Evolutionary conservation across 2,797 vertebrate species (phyloP).

Genomic region (Thamnophis elegans): DNA sequence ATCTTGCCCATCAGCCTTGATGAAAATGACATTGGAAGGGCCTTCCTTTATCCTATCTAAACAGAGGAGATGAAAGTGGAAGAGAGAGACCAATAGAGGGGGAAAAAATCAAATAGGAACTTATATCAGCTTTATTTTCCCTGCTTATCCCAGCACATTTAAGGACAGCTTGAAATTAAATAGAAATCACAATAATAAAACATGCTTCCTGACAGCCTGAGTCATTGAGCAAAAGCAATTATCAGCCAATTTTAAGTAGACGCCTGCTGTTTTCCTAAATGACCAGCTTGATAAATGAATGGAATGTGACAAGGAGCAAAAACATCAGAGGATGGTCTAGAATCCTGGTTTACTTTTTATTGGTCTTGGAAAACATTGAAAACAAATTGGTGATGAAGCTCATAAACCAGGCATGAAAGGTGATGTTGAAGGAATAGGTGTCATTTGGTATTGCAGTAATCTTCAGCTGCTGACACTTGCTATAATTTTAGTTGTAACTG

Average conservation of each 20-base stretch:
- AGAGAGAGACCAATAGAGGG: fast-evolving
- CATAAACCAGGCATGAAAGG: neutral
- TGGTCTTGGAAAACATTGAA: constrained; percentile 27
- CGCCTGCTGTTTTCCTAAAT: constrained; percentile 55
- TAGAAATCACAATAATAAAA: constrained; percentile 40
- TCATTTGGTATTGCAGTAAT: neutral
- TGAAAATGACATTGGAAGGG: constrained; percentile 31
- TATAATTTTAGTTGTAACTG: neutral
- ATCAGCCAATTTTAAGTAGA: constrained; percentile 49
- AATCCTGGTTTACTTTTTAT: constrained; percentile 34
- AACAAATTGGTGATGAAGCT: neutral
- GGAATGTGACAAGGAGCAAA: constrained; percentile 21
- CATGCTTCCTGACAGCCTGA: constrained; percentile 24
- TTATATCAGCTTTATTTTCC: constrained; percentile 23
- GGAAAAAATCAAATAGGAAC: neutral
- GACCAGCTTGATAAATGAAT: constrained; percentile 17
- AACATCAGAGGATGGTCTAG: neutral
- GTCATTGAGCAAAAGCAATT: constrained; percentile 54
- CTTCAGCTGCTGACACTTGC: neutral
- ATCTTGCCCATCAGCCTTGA: constrained; percentile 31
- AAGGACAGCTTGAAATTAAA: constrained; percentile 48
- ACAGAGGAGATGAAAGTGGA: constrained; percentile 25
- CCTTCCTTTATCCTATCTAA: constrained; percentile 32
- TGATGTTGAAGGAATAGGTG: constrained; percentile 19
- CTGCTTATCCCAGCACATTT: constrained; percentile 34